Base-by-base conservation (phyloP, 1,140 invertebrate genomes). In the Galleria mellonella region DNA sequence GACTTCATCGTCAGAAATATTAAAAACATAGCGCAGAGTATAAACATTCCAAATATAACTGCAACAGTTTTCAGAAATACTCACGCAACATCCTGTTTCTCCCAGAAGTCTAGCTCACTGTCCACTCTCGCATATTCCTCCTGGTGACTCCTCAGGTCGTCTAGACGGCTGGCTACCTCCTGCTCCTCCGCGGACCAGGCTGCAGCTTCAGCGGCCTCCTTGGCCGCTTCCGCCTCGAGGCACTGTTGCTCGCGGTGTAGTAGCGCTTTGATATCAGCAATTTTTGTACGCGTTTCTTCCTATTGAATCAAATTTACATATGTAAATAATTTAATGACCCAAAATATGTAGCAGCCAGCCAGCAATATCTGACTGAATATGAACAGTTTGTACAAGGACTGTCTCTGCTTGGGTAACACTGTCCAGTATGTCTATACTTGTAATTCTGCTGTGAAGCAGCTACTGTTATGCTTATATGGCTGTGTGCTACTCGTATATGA, bases 281-380 rank as follows among this genome's bases (percentile, higher is more conserved):
- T 65, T 31, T 66, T 61, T 0, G 56, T 14, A 1, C 62, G 58
- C 8, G 54, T 47, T 45, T 76, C 66, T 2, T 76, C 67, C 75
- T 79, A 50, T 33, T 0, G 32, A 9, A 46, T 23, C 6, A 11
- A 32, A 36, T 23, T 6, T 23, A 23, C 6, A 23, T 23, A 3
- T 37, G 12, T 23, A 31, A 31, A 31, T 31, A 31, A 29, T 29
- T n/a, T n/a, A n/a, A n/a, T n/a, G 17, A 23, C 17, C 2, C 30
- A 31, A 31, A 31, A 4, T 29, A 29, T 29, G 28, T 29, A 29
- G 9, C 28, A 9, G 28, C 28, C 4, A 5, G 28, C 9, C 4
- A 29, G n/a, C n/a, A n/a, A n/a, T n/a, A n/a, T n/a, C n/a, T n/a
- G n/a, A n/a, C n/a, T n/a, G n/a, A n/a, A n/a, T n/a, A n/a, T n/a